Percentiles rank a stretch among this genome's conserved stretches.
Conservation (phyloP, 2,888 invertebrate species). For the Cryptocephalus primarius region DNA sequence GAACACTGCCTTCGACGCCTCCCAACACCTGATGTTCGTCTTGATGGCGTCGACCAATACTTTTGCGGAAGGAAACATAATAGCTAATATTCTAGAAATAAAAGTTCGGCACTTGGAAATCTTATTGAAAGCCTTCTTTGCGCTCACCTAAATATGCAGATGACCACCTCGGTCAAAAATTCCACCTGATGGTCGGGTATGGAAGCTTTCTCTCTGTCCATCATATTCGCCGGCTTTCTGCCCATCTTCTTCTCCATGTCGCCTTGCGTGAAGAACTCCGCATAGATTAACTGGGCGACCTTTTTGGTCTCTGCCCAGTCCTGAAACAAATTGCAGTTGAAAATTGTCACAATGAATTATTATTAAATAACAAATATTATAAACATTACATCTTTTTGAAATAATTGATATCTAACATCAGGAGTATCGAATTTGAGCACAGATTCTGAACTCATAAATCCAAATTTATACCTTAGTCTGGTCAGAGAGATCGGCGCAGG, state of each 20-base stretch:
- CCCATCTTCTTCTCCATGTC: slow-evolving; percentile 75
- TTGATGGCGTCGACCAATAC: slow-evolving; percentile 41
- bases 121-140: too few species aligned
- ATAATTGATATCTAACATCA: too few species aligned
- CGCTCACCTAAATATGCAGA: slow-evolving; percentile 42
- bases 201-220: slow-evolving; percentile 72
- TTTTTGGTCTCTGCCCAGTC: slow-evolving; percentile 44
- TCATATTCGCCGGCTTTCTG: slow-evolving; percentile 57
- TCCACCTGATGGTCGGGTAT: slow-evolving; percentile 75
- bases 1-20: slow-evolving; percentile 39
- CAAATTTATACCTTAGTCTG: slow-evolving; percentile 56
- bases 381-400: too few species aligned
- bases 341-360: slow-evolving; percentile 1
- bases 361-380: too few species aligned
- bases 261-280: slow-evolving; percentile 81
- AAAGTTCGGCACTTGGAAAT: neutral
- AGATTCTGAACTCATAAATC: neutral
- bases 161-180: slow-evolving; percentile 45
- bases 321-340: slow-evolving; percentile 14
- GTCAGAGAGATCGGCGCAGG: slow-evolving; percentile 76
- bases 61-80: slow-evolving; percentile 42
- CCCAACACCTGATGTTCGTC: slow-evolving; percentile 49
- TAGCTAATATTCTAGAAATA: slow-evolving; percentile 40
- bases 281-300: slow-evolving; percentile 42
- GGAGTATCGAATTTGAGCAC: too few species aligned